Evolutionary conservation across 1,140 invertebrate genomes (phyloP), one percentile per base, ranked within the genome.

Genomic region (Leptestheria dahalacensis): DNA sequence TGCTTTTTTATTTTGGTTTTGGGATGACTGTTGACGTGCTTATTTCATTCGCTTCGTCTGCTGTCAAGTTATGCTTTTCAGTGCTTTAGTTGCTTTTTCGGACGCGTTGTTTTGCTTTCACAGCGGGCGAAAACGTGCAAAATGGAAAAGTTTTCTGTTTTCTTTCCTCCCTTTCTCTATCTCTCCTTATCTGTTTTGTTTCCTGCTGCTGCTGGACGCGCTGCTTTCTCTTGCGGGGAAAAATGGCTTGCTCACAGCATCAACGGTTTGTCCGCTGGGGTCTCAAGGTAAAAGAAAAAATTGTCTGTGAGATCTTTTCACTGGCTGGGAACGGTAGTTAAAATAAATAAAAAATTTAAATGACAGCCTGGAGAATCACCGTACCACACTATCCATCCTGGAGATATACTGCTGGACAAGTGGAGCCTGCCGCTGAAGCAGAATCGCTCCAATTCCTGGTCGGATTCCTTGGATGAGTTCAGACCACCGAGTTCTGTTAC

Each of bases 371-470:
- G 85, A 46, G 83, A 82, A 41, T 91, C 88, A 2, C 88, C 88
- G 1, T 95, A 95, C 73, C 91, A 92, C 69, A 94, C 90, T 11
- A 87, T 94, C 53, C 85, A 88, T 66, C 82, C 86, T 58, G 80
- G 86, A 24, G 88, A 91, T 64, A 82, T 85, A 6, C 83, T 82
- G 59, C 74, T 81, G 2, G 86, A 88, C 64, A 81, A 82, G 12
- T 88, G 85, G 82, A 83, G 79, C 61, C 75, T 83, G 55, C 80
- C 76, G 58, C 68, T 84, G 18, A 85, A 85, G 65, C 79, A 84
- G 56, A 76, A 85, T 57, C 77, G 88, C n/a, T 91, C 86, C 12
- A 91, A 86, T 70, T 91, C 87, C 1, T 91, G 88, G 79, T 92
- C 89, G 0, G 88, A 89, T 65, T 88, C 86, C 0, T 72, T 85